A percentile compares a stretch with the other conserved stretches of the same genome.
These are phyloP conservation scores for Pediacus dermestoides DNA, from an alignment of 2,888 invertebrate species.

Conservation along the genomic window DNA sequence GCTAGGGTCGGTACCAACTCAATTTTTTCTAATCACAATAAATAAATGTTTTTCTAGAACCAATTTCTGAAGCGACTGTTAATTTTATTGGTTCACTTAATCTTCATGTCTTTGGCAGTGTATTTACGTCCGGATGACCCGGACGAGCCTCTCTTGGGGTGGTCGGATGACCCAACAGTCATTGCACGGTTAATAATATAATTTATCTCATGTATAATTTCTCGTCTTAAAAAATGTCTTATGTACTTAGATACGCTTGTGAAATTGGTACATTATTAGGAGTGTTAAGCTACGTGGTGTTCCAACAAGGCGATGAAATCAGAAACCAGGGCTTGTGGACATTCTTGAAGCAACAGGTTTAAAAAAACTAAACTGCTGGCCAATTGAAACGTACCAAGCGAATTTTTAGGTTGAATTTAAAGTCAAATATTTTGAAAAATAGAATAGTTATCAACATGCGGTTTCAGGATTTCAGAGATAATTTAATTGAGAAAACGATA, in stretches of 20 bases:
- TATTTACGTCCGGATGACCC: constrained; percentile 79
- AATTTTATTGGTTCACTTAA: constrained; percentile 81
- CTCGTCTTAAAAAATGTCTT: not conserved
- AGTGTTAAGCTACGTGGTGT: constrained; percentile 81
- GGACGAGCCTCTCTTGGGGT: constrained; percentile 54
- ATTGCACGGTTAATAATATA: constrained; percentile 43
- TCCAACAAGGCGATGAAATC: constrained; percentile 93
- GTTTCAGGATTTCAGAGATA: too few species aligned
- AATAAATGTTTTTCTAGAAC: constrained; percentile 56
- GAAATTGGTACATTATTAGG: constrained; percentile 84
- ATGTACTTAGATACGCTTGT: constrained; percentile 60
- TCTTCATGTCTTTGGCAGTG: constrained; percentile 84
- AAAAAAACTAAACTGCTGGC: too few species aligned
- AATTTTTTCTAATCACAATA: constrained; percentile 7
- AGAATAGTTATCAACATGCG: too few species aligned
- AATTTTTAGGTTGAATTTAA: too few species aligned
- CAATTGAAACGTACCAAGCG: too few species aligned
- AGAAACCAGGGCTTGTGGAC: constrained; percentile 88
- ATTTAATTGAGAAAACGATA: too few species aligned
- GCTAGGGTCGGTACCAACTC: constrained; percentile 66
- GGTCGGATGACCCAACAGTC: constrained; percentile 54
- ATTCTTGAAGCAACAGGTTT: constrained; percentile 88
- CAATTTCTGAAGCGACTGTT: constrained; percentile 90
- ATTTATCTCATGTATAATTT: not conserved
- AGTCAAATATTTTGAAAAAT: too few species aligned